Conservation (phyloP, 2,888 invertebrate species). For the Anthrax anthrax region DNA sequence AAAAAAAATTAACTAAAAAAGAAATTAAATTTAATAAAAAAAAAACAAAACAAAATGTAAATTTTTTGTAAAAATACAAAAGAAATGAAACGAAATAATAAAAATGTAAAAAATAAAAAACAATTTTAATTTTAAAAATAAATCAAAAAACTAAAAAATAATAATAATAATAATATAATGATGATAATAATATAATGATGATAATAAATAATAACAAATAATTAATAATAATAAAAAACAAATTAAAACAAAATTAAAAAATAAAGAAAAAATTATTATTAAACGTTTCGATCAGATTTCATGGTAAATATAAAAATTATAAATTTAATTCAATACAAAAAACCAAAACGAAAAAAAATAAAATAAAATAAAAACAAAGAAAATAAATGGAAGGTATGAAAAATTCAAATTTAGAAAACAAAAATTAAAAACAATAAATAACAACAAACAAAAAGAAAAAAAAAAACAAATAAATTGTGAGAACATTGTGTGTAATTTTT, state of each 20-base stretch:
- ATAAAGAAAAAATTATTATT: background rate
- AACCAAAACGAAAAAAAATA: no score
- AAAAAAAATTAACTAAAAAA: constrained; percentile 32
- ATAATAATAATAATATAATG: constrained; percentile 7
- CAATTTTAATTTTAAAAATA: no score
- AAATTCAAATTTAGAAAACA: constrained; percentile 17
- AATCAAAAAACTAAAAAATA: constrained; percentile 2
- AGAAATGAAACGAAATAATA: constrained; percentile 28
- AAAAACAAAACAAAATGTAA: constrained; percentile 13
- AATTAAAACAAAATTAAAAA: constrained; percentile 8
- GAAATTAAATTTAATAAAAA: constrained; percentile 16
- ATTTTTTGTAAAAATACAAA: constrained; percentile 34
- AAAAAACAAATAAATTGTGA: constrained; percentile 19
- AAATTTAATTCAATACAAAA: no score
- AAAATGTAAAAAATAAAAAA: constrained; percentile 28
- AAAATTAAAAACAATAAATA: constrained; percentile 16
- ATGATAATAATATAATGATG: no score
- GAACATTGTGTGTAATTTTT: constrained; percentile 40
- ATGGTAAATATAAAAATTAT: no score
- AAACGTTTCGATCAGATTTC: no score
- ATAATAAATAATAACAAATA: constrained; percentile 19
- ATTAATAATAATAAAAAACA: constrained; percentile 12
- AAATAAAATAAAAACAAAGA: background rate
- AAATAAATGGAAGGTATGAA: constrained; percentile 10
- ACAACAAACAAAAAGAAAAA: constrained; percentile 22